These are phyloP conservation scores for Porites lobata DNA, from an alignment of 92 coral and sea anemone genomes.

Conservation along the genomic window DNA sequence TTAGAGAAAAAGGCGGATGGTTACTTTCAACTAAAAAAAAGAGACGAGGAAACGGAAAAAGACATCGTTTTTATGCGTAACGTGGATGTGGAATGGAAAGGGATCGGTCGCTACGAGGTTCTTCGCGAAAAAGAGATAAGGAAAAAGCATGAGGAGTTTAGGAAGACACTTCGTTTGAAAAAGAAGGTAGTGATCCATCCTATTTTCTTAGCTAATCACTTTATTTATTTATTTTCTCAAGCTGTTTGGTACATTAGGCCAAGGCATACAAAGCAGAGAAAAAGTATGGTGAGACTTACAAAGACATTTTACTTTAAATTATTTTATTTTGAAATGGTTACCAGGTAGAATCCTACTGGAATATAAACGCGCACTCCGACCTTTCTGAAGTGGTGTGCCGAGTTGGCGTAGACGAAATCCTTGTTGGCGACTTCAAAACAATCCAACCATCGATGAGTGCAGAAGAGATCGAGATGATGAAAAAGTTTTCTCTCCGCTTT, in stretches of 20 bases:
- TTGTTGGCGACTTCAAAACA: background rate
- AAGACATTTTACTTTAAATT: too few relatives aligned
- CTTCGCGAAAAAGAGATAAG: background rate
- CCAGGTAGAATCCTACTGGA: too few relatives aligned
- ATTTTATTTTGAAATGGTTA: too few relatives aligned
- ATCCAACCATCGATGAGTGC: background rate
- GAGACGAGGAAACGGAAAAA: background rate
- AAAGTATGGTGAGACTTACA: too few relatives aligned
- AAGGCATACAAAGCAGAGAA: too few relatives aligned
- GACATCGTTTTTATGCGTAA: background rate
- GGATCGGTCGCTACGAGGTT: slow-evolving; percentile 4
- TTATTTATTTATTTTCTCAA: too few relatives aligned
- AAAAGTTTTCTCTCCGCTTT: background rate
- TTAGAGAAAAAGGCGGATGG: slow-evolving; percentile 1
- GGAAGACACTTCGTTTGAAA: slow-evolving; percentile 2
- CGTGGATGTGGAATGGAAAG: background rate
- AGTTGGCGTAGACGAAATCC: too few relatives aligned
- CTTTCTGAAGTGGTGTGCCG: too few relatives aligned
- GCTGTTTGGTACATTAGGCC: too few relatives aligned
- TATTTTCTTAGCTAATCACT: too few relatives aligned
- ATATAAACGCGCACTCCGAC: too few relatives aligned
- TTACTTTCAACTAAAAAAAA: background rate
- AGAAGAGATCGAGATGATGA: background rate
- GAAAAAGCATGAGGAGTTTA: background rate
- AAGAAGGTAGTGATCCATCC: background rate